Conservation (phyloP, 2,797 vertebrate species). For the Diplodus puntazzo region DNA sequence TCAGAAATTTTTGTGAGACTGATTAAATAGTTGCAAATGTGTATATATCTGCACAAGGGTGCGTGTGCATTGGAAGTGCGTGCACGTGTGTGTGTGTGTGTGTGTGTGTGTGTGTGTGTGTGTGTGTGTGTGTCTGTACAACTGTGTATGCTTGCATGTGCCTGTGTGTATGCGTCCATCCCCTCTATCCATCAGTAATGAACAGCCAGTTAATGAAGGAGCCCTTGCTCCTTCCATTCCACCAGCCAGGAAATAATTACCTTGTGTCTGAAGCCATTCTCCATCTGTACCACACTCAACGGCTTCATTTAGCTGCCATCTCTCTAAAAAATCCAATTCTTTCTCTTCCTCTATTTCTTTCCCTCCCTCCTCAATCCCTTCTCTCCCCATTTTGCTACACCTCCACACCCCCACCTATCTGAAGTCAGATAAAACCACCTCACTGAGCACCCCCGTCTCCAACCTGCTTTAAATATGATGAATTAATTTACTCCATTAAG, state of each 20-base stretch:
- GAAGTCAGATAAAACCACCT: slow-evolving; percentile 45
- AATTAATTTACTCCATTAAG: slow-evolving; percentile 77
- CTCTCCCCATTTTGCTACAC: slow-evolving; percentile 48
- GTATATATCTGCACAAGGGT: slow-evolving; percentile 25
- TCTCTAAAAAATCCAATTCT: slow-evolving; percentile 67
- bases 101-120: slow-evolving; percentile 7
- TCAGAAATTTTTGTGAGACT: slow-evolving; percentile 21
- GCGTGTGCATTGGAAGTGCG: not conserved
- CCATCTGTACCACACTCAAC: slow-evolving; percentile 73
- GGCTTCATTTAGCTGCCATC: slow-evolving; percentile 83
- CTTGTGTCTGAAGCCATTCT: slow-evolving; percentile 82
- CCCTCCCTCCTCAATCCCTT: slow-evolving; percentile 1
- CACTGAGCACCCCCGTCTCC: slow-evolving; percentile 27
- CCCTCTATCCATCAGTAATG: slow-evolving; percentile 77
- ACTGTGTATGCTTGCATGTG: slow-evolving; percentile 27
- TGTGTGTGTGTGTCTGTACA: slow-evolving; percentile 1
- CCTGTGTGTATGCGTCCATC: slow-evolving; percentile 44
- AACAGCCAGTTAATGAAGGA: slow-evolving; percentile 82
- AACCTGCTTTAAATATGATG: slow-evolving; percentile 59
- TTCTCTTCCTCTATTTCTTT: slow-evolving; percentile 30
- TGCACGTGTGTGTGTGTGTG: slow-evolving; percentile 2
- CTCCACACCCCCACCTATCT: slow-evolving; percentile 32
- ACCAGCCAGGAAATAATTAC: slow-evolving; percentile 85
- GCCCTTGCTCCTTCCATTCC: slow-evolving; percentile 78
- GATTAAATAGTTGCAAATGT: slow-evolving; percentile 28